Percentiles rank a stretch among this genome's conserved stretches.
phyloP scores from a whole-genome alignment of 1,140 invertebrate genomes.

The Fopius arisanus region DNA sequence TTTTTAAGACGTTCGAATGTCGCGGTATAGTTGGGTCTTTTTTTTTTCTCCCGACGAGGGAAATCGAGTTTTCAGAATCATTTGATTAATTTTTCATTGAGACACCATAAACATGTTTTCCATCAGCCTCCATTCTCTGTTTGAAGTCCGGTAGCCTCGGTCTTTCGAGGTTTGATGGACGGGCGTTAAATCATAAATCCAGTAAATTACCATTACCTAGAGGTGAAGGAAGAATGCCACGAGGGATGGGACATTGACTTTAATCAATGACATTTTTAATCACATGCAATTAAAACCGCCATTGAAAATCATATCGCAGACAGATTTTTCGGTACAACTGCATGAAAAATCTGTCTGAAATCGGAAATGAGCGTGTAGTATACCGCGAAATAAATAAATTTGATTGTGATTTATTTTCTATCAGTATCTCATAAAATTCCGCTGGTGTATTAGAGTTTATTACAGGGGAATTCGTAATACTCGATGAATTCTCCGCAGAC shows the following conservation, averaged over 20 bases:
- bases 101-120: conserved; percentile 18
- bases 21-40: not conserved
- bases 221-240: not conserved
- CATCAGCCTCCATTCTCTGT: conserved; percentile 6
- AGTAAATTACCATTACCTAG: conserved; percentile 48
- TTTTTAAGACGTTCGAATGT: not conserved
- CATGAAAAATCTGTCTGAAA: too few species aligned
- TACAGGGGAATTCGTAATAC: not conserved
- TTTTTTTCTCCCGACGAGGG: not conserved
- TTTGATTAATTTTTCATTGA: conserved; percentile 15
- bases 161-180: conserved; percentile 38
- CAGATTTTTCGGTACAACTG: too few species aligned
- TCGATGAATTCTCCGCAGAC: not conserved
- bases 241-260: conserved; percentile 23
- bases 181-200: conserved; percentile 58
- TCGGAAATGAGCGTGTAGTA: too few species aligned
- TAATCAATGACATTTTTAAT: conserved; percentile 45
- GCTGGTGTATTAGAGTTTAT: not conserved
- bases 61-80: conserved; percentile 1
- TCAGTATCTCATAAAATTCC: not conserved
- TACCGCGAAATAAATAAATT: too few species aligned
- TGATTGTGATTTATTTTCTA: too few species aligned
- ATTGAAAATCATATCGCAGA: too few species aligned
- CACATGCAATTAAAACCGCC: conserved; percentile 32
- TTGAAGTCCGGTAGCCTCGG: conserved; percentile 5